Evolutionary conservation across 2,113 vertebrate genomes (phyloP), one percentile per base, ranked within the genome.

Genomic region (Benitochromis conjunctus): DNA sequence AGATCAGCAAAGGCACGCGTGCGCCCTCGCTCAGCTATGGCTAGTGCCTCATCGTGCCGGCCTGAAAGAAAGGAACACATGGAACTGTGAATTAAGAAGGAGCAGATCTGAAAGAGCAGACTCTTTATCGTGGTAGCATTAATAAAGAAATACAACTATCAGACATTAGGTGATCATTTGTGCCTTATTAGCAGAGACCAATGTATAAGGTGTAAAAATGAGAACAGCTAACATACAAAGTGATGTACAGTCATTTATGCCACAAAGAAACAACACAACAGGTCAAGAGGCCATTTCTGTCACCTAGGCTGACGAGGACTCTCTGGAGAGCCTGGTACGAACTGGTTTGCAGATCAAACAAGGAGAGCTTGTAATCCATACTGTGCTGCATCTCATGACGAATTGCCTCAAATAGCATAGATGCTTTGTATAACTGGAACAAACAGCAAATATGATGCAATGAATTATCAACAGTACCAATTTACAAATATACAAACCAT

Each of bases 331-430:
- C 98, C 95, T 99, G 98, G 88, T 99, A 99, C 53, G 96, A 98
- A n/a, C 97, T 97, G 0, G 98, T 99, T 92, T 99, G 98, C 88
- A 99, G 97, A 92, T 99, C 98, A 0, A 99, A 99, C 88, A 99
- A 96, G 0, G 98, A 98, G 76, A 98, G 97, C 62, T 97, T 98
- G 96, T 98, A 98, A 88, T 99, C 98, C 0, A 97, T 97, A 95
- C 96, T 98, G 92, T 98, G 97, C 95, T 98, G 98, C 2, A 94
- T 97, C 92, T 99, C 98, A 0, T 97, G 97, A 3, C 98, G 97
- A 62, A 99, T 98, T 1, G 95, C 97, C 92, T 99, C 98, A 55
- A 99, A 99, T 53, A 99, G 94, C 1, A 96, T 96, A 0, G 98
- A 98, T 1, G 98, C 97, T 82, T 98, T 94, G 85, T 99, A 98